phyloP scores from a whole-genome alignment of 53 echinoderm and acorn worm genomes.

The Apostichopus leukothele region DNA sequence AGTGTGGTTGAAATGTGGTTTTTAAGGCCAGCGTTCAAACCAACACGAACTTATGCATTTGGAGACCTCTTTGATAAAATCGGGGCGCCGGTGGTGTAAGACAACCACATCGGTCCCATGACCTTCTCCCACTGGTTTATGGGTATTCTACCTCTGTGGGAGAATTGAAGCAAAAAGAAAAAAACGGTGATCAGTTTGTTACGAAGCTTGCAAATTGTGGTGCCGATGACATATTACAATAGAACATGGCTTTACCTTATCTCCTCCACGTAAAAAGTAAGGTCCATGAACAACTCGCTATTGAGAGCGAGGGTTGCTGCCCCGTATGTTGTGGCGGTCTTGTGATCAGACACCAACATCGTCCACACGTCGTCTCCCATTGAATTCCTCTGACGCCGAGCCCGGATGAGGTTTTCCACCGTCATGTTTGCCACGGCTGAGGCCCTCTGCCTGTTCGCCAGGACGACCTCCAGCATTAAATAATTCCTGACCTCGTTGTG shows the following conservation, averaged over 20 bases:
- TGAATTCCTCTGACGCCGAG: not conserved
- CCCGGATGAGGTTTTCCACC: not conserved
- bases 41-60: not conserved
- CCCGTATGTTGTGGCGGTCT: not conserved
- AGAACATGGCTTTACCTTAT: too few relatives aligned
- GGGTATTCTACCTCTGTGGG: not conserved
- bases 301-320: not conserved
- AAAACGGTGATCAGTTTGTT: not conserved
- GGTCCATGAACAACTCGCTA: not conserved
- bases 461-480: not conserved
- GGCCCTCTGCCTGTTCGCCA: conserved; percentile 8
- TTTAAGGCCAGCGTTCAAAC: not conserved
- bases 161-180: not conserved
- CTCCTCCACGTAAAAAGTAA: too few relatives aligned
- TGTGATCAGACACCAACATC: not conserved
- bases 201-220: not conserved
- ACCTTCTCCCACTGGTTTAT: not conserved
- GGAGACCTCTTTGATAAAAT: not conserved
- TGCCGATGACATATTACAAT: too few relatives aligned
- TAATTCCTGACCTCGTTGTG: not conserved
- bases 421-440: conserved; percentile 9
- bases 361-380: not conserved
- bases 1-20: not conserved
- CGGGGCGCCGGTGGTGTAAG: not conserved
- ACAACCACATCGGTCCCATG: not conserved